These are phyloP conservation scores for Cerastis leucographa DNA, from an alignment of 2,888 invertebrate genomes.

Conservation along the genomic window DNA sequence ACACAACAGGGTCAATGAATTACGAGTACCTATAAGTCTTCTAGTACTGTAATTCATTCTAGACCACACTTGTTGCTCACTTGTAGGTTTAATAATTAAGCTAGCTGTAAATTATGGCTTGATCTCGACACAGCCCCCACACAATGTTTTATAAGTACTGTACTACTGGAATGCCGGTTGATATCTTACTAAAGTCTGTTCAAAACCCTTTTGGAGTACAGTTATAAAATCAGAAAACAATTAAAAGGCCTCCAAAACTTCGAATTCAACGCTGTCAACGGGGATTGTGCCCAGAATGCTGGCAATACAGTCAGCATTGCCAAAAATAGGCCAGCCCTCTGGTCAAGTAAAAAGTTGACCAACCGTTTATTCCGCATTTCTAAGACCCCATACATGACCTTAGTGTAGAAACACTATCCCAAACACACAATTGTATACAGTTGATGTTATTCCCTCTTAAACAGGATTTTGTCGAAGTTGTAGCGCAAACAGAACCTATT, in stretches of 20 bases:
- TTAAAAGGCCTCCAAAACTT: neutral
- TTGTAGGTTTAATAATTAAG: conserved; percentile 11
- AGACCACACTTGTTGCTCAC: neutral
- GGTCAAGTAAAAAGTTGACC: neutral
- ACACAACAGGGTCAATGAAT: neutral
- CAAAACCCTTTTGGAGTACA: neutral
- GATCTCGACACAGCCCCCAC: neutral
- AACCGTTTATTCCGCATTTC: too few relatives aligned
- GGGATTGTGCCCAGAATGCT: neutral
- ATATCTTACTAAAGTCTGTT: neutral
- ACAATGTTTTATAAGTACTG: neutral
- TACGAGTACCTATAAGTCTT: neutral
- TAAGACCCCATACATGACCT: neutral
- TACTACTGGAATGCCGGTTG: neutral
- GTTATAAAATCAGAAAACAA: neutral
- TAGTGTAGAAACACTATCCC: neutral
- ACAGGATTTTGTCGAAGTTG: neutral
- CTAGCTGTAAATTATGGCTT: neutral
- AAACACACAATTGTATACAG: too few relatives aligned
- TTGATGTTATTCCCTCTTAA: neutral
- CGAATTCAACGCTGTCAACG: neutral
- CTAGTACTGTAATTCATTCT: neutral
- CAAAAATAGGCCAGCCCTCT: neutral
- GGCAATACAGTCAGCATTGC: too few relatives aligned
- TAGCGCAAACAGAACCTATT: neutral